Evolutionary conservation across 2,888 invertebrate genomes (phyloP).

Genomic region (Nesidiocoris tenuis): DNA sequence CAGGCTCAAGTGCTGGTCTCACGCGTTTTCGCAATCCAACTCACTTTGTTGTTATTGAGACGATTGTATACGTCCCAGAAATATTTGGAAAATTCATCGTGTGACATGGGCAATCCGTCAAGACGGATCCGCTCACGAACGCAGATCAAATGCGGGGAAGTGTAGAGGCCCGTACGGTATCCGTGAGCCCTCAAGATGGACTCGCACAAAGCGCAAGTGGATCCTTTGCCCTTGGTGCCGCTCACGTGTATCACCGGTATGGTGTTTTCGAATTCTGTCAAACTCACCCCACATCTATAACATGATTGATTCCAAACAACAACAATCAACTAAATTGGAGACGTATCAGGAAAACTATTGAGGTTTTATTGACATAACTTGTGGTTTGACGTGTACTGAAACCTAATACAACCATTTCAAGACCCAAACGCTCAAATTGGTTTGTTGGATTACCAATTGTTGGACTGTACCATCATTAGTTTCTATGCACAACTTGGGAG

Average conservation of each 20-base stretch:
- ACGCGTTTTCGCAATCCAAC: too few relatives aligned
- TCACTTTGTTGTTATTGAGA: slow-evolving; percentile 54
- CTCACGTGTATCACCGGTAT: slow-evolving; percentile 83
- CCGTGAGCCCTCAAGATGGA: slow-evolving; percentile 81
- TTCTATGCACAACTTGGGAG: too few relatives aligned
- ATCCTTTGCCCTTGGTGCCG: slow-evolving; percentile 98
- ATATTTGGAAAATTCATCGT: slow-evolving; percentile 69
- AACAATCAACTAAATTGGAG: too few relatives aligned
- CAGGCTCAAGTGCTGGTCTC: too few relatives aligned
- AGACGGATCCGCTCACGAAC: slow-evolving; percentile 90
- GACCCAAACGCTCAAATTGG: background rate
- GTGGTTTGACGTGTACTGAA: too few relatives aligned
- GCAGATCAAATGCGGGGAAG: slow-evolving; percentile 91
- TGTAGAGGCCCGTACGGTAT: slow-evolving; percentile 87
- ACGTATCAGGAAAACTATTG: too few relatives aligned
- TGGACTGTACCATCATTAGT: too few relatives aligned
- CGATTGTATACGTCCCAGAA: slow-evolving; percentile 80
- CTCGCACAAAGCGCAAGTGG: slow-evolving; percentile 91
- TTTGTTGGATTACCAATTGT: too few relatives aligned
- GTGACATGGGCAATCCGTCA: slow-evolving; percentile 74
- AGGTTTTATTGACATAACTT: too few relatives aligned
- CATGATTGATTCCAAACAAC: too few relatives aligned
- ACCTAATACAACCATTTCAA: too few relatives aligned
- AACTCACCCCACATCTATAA: slow-evolving; percentile 47
- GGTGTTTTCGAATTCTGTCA: slow-evolving; percentile 56